phyloP scores from a whole-genome alignment of 1,140 invertebrate genomes.

The Pseudomyrmex gracilis region DNA sequence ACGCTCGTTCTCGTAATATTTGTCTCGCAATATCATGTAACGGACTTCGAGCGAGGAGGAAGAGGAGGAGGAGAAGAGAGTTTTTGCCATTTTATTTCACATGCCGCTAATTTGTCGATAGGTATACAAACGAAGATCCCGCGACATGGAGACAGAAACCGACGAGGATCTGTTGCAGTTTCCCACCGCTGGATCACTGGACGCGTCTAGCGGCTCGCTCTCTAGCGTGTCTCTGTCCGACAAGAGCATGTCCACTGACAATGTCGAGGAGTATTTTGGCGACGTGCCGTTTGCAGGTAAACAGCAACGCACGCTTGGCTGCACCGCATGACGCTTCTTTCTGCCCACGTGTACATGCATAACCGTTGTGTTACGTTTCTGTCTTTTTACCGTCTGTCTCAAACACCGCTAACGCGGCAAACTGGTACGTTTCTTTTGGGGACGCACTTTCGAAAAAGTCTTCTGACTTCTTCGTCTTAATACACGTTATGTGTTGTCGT shows the following conservation, averaged over 20 bases:
- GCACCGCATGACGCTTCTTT: conserved; percentile 86
- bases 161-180: conserved; percentile 88
- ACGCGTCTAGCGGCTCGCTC: conserved; percentile 87
- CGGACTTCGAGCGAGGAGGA: conserved; percentile 1
- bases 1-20: background rate
- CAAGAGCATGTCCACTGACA: conserved; percentile 92
- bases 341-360: conserved; percentile 84
- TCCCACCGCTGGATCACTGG: conserved; percentile 85
- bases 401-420: conserved; percentile 40
- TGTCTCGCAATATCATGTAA: background rate
- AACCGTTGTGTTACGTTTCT: conserved; percentile 84
- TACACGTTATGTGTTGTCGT: background rate
- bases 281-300: conserved; percentile 95
- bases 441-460: conserved; percentile 21
- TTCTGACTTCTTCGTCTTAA: conserved; percentile 17
- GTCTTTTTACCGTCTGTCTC: conserved; percentile 78
- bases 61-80: no score
- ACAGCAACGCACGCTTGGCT: conserved; percentile 86
- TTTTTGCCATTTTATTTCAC: no score
- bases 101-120: conserved; percentile 78
- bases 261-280: conserved; percentile 94
- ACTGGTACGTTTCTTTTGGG: background rate
- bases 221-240: conserved; percentile 90
- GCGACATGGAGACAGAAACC: conserved; percentile 92
- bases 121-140: conserved; percentile 92